Evolutionary conservation across 2,888 invertebrate genomes (phyloP).

Genomic region (Ichneumoninae sp.): DNA sequence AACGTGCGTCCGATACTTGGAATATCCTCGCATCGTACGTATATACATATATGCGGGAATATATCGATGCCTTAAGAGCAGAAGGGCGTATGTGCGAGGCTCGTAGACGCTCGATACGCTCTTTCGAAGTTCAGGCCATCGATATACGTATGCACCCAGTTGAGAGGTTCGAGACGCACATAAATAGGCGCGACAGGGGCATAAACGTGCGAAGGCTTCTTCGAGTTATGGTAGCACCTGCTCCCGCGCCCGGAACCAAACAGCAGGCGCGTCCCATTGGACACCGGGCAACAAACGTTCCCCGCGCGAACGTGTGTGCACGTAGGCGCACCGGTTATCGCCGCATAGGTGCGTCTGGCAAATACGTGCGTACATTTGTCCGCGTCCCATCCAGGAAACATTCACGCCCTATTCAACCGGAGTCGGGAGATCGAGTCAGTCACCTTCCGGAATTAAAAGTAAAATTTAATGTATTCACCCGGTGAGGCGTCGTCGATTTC

Average conservation of each 20-base stretch:
- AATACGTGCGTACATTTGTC: conserved; percentile 1
- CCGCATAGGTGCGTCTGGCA: conserved; percentile 33
- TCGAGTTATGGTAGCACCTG: conserved; percentile 80
- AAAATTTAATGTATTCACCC: no score
- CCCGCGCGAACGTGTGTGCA: conserved; percentile 46
- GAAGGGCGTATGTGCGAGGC: not conserved
- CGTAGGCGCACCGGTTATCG: conserved; percentile 45
- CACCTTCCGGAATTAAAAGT: not conserved
- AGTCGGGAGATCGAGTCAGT: not conserved
- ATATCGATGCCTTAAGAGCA: not conserved
- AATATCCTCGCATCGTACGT: conserved; percentile 17
- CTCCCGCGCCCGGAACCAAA: conserved; percentile 67
- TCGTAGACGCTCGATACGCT: not conserved
- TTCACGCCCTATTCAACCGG: not conserved
- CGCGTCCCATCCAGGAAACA: not conserved
- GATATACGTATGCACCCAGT: conserved; percentile 1
- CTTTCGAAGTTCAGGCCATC: not conserved
- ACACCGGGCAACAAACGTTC: conserved; percentile 73
- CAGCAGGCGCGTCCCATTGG: conserved; percentile 76
- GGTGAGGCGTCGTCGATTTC: no score
- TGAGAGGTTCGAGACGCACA: conserved; percentile 44
- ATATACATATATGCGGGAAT: not conserved
- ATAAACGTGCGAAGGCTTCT: conserved; percentile 50
- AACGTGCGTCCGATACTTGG: conserved; percentile 22
- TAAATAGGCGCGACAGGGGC: conserved; percentile 53